These are phyloP conservation scores for Drosophila glabriapex DNA, from an alignment of 2,888 invertebrate genomes.

Conservation along the genomic window DNA sequence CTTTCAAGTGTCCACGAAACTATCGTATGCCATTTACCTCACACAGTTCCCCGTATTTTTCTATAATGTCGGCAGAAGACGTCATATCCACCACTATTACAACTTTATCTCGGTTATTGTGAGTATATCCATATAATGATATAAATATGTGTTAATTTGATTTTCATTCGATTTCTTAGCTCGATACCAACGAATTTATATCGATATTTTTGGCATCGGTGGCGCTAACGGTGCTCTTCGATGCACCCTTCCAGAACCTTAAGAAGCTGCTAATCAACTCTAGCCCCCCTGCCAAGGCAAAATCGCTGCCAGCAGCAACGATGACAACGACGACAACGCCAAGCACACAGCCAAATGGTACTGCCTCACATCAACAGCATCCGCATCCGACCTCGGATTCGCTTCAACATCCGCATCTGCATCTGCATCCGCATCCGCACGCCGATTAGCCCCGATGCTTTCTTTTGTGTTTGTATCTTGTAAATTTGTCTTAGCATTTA, in stretches of 20 bases:
- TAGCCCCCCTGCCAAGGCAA: slow-evolving; percentile 34
- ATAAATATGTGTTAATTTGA: not conserved
- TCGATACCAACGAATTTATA: slow-evolving; percentile 88
- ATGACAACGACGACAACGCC: slow-evolving; percentile 23
- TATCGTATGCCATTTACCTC: slow-evolving; percentile 90
- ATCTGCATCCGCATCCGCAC: slow-evolving; percentile 66
- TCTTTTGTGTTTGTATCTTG: slow-evolving; percentile 40
- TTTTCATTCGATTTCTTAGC: slow-evolving; percentile 83
- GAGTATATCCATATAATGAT: slow-evolving; percentile 57
- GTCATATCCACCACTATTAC: slow-evolving; percentile 87
- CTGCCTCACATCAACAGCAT: slow-evolving; percentile 35
- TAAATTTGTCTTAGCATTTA: slow-evolving; percentile 62
- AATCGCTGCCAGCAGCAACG: slow-evolving; percentile 16
- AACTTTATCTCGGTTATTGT: slow-evolving; percentile 87
- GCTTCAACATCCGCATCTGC: slow-evolving; percentile 42
- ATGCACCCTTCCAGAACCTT: slow-evolving; percentile 90
- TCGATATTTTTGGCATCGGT: slow-evolving; percentile 87
- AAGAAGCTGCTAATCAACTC: slow-evolving; percentile 86
- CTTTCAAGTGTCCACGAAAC: slow-evolving; percentile 88
- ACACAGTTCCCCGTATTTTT: slow-evolving; percentile 91
- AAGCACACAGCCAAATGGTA: slow-evolving; percentile 36
- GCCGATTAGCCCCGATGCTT: slow-evolving; percentile 64
- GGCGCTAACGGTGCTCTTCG: slow-evolving; percentile 88
- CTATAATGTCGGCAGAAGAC: slow-evolving; percentile 88
- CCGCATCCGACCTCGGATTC: not conserved